Evolutionary conservation across 2,888 invertebrate genomes (phyloP).

Genomic region (Stenodera caucasica): DNA sequence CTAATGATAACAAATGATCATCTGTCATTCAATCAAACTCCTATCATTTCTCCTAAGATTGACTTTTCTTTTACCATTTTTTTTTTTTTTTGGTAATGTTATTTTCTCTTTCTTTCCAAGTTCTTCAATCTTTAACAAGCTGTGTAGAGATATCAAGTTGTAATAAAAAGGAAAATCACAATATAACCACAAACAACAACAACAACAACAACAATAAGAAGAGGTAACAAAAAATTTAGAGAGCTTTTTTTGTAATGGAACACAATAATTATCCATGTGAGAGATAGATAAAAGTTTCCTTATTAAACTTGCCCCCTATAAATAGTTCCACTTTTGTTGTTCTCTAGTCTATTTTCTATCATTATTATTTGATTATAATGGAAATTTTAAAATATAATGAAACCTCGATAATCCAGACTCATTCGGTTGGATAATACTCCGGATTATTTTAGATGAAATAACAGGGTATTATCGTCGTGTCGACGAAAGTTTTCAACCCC

Average conservation of each 20-base stretch:
- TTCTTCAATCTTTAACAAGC: no score
- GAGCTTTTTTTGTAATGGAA: background rate
- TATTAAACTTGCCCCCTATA: background rate
- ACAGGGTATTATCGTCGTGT: no score
- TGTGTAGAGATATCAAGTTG: no score
- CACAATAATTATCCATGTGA: background rate
- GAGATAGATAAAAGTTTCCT: background rate
- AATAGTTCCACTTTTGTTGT: no score
- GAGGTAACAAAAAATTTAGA: background rate
- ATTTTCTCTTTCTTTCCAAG: background rate
- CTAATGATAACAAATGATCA: slow-evolving; percentile 6
- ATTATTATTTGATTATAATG: no score
- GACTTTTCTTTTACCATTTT: background rate
- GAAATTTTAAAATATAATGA: no score
- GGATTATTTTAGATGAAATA: no score
- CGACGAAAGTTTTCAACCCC: no score
- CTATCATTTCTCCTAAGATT: no score
- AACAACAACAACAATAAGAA: background rate
- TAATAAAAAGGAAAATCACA: background rate
- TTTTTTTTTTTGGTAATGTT: background rate
- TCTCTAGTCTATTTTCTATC: no score
- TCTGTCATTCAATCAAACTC: background rate
- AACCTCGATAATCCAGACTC: no score
- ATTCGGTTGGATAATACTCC: no score
- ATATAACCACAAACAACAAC: background rate